These are phyloP conservation scores for Todiramphus saurophagus DNA, from an alignment of 2,113 vertebrate species.

Conservation along the genomic window DNA sequence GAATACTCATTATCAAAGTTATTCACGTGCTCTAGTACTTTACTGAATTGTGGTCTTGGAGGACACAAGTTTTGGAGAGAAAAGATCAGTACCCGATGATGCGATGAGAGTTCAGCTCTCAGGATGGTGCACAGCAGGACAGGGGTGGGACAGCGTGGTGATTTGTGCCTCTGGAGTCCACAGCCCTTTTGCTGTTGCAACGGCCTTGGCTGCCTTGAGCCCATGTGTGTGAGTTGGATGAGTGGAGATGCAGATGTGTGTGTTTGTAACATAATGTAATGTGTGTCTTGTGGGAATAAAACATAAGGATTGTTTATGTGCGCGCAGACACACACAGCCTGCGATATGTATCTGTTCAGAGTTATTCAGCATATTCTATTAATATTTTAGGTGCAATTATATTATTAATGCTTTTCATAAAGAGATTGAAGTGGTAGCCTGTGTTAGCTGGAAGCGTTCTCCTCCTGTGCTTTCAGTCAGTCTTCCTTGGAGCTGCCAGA, in stretches of 20 bases:
- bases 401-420: slow-evolving; percentile 11
- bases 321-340: not conserved
- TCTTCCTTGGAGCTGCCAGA: not conserved
- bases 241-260: not conserved
- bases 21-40: not conserved
- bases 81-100: not conserved
- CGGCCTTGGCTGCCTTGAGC: not conserved
- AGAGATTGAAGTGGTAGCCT: not conserved
- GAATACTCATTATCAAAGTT: accelerated
- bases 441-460: not conserved
- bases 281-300: not conserved
- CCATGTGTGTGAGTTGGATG: not conserved
- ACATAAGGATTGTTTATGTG: not conserved
- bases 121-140: not conserved
- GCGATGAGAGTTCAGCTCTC: not conserved
- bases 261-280: accelerated
- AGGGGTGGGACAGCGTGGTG: not conserved
- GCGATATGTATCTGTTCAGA: not conserved
- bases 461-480: not conserved
- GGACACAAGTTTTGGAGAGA: not conserved
- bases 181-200: not conserved
- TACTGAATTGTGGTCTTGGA: not conserved
- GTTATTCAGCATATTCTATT: not conserved
- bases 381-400: slow-evolving; percentile 10
- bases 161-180: not conserved